phyloP scores from a whole-genome alignment of 1,140 invertebrate species.

The Lepidotrigona ventralis region DNA sequence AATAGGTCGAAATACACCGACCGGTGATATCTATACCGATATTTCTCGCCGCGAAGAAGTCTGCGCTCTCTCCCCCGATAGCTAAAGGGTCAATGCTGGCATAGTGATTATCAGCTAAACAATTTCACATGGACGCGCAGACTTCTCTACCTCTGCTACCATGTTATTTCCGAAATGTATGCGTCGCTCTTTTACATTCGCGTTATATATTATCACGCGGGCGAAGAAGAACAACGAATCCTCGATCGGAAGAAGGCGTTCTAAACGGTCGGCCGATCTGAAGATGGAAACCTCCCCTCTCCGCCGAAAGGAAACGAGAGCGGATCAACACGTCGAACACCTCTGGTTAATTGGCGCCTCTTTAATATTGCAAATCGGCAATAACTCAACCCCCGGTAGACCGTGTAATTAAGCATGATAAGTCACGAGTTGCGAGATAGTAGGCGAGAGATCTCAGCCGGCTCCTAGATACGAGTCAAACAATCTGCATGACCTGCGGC shows the following conservation, averaged over 20 bases:
- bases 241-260: background rate
- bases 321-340: constrained; percentile 5
- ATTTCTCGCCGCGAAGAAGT: constrained; percentile 6
- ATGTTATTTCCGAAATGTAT: constrained; percentile 25
- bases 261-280: background rate
- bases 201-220: constrained; percentile 7
- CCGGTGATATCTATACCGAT: constrained; percentile 15
- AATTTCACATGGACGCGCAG: background rate
- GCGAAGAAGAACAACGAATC: background rate
- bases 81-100: background rate
- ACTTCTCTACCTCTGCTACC: background rate
- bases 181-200: background rate
- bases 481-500: constrained; percentile 62
- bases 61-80: background rate
- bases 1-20: background rate
- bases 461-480: constrained; percentile 53
- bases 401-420: constrained; percentile 66
- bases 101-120: constrained; percentile 11
- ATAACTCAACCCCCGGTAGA: constrained; percentile 59
- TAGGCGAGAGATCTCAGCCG: constrained; percentile 42
- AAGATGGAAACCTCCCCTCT: background rate
- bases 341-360: constrained; percentile 57
- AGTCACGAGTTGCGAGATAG: constrained; percentile 50
- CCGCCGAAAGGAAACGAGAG: constrained; percentile 17
- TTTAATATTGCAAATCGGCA: constrained; percentile 59